Evolutionary conservation across 2,113 vertebrate species (phyloP).

Genomic region (Rostratula benghalensis): DNA sequence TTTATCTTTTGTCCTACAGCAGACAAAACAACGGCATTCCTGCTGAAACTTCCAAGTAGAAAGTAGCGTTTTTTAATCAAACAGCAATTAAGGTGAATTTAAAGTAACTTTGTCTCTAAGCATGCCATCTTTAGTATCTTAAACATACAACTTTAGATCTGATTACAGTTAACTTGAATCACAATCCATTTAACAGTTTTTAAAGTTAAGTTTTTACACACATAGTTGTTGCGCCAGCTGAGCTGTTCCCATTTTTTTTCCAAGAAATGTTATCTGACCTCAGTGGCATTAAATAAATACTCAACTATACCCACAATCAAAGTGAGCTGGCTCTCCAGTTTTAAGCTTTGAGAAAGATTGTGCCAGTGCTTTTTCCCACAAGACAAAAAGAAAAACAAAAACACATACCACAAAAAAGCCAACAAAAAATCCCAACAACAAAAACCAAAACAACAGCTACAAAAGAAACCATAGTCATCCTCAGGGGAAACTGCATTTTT

Average conservation of each 20-base stretch:
- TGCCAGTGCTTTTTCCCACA: background rate
- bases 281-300: background rate
- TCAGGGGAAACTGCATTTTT: background rate
- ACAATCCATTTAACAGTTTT: background rate
- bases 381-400: background rate
- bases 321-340: background rate
- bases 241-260: background rate
- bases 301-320: background rate
- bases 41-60: background rate
- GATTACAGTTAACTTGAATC: background rate
- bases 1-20: background rate
- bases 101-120: background rate
- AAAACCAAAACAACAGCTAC: background rate
- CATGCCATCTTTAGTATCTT: background rate
- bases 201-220: background rate
- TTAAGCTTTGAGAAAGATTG: background rate
- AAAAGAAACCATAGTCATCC: background rate
- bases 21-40: background rate
- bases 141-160: background rate
- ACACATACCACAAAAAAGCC: too few relatives aligned
- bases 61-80: background rate
- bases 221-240: background rate
- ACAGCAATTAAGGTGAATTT: background rate
- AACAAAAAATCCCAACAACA: background rate
- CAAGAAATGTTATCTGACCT: background rate